Conservation (phyloP, 1,140 invertebrate species). For the Cephus cinctus region DNA sequence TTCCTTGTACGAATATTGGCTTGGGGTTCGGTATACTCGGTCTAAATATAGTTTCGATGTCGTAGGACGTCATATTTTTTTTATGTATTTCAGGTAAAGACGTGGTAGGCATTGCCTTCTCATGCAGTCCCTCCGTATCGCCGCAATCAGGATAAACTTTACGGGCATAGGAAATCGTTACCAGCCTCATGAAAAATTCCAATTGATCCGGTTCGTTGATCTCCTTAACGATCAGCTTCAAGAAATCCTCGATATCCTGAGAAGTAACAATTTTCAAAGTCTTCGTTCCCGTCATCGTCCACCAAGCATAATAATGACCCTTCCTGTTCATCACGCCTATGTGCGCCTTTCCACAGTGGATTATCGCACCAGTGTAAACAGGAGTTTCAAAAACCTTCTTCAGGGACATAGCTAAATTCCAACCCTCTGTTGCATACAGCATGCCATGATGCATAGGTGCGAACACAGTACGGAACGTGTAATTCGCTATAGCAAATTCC, state of each 20-base stretch:
- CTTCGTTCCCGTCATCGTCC: conserved; percentile 33
- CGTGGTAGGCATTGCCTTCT: conserved; percentile 18
- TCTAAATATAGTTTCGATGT: conserved; percentile 35
- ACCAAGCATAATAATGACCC: conserved; percentile 44
- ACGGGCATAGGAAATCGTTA: conserved; percentile 44
- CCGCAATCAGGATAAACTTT: conserved; percentile 39
- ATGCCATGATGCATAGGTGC: conserved; percentile 41
- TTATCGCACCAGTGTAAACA: conserved; percentile 42
- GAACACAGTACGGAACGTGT: conserved; percentile 39
- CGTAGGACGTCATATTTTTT: conserved; percentile 20
- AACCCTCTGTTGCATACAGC: conserved; percentile 30
- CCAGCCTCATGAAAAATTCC: conserved; percentile 33
- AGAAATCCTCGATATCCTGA: conserved; percentile 31
- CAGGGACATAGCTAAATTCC: conserved; percentile 41
- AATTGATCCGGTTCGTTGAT: conserved; percentile 22
- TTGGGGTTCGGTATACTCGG: conserved; percentile 16
- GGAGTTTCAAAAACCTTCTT: conserved; percentile 38
- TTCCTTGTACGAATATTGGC: conserved; percentile 40
- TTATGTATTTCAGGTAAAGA: conserved; percentile 35
- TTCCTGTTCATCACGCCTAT: conserved; percentile 39
- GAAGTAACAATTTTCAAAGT: conserved; percentile 40
- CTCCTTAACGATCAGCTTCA: conserved; percentile 40
- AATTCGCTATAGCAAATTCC: conserved; percentile 49
- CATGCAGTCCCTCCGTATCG: conserved; percentile 38
- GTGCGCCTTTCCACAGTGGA: conserved; percentile 35